phyloP scores from a whole-genome alignment of 2,113 vertebrate species.

The Phocoena sinus region DNA sequence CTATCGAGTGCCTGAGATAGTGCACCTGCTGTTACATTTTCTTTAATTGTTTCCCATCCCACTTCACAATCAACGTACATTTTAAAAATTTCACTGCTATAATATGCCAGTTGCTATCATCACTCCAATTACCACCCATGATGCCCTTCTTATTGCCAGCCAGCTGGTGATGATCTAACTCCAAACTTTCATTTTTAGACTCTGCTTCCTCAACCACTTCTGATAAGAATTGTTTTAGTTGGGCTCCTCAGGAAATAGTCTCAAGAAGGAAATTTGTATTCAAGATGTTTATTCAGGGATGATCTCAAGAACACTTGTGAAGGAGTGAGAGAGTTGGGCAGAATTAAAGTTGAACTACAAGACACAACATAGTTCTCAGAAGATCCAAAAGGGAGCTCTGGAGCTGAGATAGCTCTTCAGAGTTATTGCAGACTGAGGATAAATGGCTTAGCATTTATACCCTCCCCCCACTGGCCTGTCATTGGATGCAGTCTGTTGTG shows the following conservation, averaged over 20 bases:
- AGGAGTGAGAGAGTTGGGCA: neutral
- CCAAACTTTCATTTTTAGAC: slow-evolving; percentile 4
- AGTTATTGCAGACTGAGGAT: neutral
- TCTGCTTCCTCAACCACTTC: neutral
- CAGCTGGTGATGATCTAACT: slow-evolving; percentile 8
- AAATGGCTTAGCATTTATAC: neutral
- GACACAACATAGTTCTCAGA: neutral
- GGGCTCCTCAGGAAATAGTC: neutral
- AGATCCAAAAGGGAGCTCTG: neutral
- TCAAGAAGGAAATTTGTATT: neutral
- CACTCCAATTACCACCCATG: neutral
- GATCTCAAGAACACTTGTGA: neutral
- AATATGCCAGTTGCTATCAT: neutral
- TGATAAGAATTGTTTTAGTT: neutral
- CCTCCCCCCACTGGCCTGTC: neutral
- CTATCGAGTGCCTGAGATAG: neutral
- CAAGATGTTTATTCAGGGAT: neutral
- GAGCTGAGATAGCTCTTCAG: neutral
- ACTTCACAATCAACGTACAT: slow-evolving; percentile 19
- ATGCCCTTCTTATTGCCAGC: neutral
- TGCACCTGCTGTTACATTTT: neutral
- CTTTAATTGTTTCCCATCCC: slow-evolving; percentile 27
- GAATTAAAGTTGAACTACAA: neutral
- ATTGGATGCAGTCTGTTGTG: neutral
- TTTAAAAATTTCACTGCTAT: neutral